Conservation (phyloP, 1,140 invertebrate species). For the Drosophila malerkotliana region DNA sequence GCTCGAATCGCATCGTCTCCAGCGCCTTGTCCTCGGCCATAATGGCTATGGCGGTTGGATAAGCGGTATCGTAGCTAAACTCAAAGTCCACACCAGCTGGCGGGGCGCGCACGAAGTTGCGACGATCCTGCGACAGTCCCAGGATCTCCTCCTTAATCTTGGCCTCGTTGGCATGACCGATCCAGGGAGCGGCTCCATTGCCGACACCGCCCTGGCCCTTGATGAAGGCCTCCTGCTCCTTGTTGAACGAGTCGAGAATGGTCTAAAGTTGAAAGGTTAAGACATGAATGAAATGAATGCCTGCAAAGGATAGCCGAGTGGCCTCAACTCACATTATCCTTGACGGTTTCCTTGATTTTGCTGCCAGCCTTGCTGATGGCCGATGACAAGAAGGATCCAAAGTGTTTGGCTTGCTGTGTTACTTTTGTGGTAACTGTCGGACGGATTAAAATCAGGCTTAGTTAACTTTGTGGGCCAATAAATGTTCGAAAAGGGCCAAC, state of each 20-base stretch:
- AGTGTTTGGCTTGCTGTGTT: slow-evolving; percentile 94
- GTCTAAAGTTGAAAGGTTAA: slow-evolving; percentile 87
- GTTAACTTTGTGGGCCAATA: neutral
- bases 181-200: slow-evolving; percentile 95
- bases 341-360: slow-evolving; percentile 97
- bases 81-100: slow-evolving; percentile 97
- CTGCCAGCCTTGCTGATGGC: slow-evolving; percentile 95
- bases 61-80: slow-evolving; percentile 96
- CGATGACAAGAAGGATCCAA: slow-evolving; percentile 95
- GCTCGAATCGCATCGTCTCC: slow-evolving; percentile 98
- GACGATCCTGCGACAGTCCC: slow-evolving; percentile 96
- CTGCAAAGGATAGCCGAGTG: neutral
- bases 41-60: slow-evolving; percentile 96
- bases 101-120: slow-evolving; percentile 98
- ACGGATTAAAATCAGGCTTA: slow-evolving; percentile 9
- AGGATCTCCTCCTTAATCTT: slow-evolving; percentile 97
- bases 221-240: slow-evolving; percentile 97
- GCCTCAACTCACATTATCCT: slow-evolving; percentile 94
- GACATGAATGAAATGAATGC: neutral
- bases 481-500: slow-evolving; percentile 9
- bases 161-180: slow-evolving; percentile 94
- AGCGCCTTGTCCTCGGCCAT: slow-evolving; percentile 97
- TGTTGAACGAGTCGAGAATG: slow-evolving; percentile 97
- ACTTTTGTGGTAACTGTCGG: slow-evolving; percentile 94
- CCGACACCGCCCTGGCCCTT: slow-evolving; percentile 91